A percentile compares a stretch with the other conserved stretches of the same genome.
Evolutionary conservation across 2,113 vertebrate genomes (phyloP).

Genomic region (Nannobrachium achirus): DNA sequence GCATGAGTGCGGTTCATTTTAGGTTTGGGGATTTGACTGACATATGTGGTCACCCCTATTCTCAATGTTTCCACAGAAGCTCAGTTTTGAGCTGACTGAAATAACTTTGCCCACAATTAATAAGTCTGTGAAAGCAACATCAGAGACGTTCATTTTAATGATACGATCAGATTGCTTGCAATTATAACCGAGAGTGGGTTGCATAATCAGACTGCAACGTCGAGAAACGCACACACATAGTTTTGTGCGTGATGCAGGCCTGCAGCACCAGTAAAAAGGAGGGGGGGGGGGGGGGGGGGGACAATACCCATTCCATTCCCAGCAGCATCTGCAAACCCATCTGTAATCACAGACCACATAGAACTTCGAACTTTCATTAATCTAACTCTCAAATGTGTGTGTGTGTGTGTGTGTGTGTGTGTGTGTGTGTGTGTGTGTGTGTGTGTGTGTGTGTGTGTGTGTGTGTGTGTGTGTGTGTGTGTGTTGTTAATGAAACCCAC

Average conservation of each 20-base stretch:
- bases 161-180: slow-evolving; percentile 38
- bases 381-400: slow-evolving; percentile 39
- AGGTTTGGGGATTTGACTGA: no score
- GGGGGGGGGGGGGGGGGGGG: no score
- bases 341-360: slow-evolving; percentile 27
- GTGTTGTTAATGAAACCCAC: no score
- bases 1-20: no score
- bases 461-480: not conserved
- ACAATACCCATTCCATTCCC: slow-evolving; percentile 47
- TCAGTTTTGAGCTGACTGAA: no score
- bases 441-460: slow-evolving; percentile 12
- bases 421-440: slow-evolving; percentile 22
- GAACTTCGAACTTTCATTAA: slow-evolving; percentile 62
- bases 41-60: no score
- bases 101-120: slow-evolving; percentile 28
- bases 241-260: slow-evolving; percentile 54
- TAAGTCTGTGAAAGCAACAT: slow-evolving; percentile 34
- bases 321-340: slow-evolving; percentile 56
- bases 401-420: slow-evolving; percentile 15
- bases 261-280: slow-evolving; percentile 53
- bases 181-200: slow-evolving; percentile 39
- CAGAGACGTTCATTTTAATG: slow-evolving; percentile 38
- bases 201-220: slow-evolving; percentile 41
- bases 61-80: no score
- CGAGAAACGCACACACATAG: slow-evolving; percentile 43